Evolutionary conservation across 2,113 vertebrate species (phyloP).

Genomic region (Piaya cayana): DNA sequence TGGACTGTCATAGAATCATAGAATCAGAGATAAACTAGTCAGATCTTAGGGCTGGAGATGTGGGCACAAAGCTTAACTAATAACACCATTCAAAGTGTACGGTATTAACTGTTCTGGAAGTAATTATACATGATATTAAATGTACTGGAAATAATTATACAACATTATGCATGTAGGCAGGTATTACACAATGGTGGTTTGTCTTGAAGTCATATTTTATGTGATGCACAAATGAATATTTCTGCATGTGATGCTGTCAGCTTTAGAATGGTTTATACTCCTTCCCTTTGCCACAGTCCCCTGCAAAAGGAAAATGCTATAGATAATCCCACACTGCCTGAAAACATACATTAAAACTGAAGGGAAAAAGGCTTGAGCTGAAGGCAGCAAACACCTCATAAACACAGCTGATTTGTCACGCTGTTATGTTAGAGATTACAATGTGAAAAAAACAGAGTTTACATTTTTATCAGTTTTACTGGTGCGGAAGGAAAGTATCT

Average conservation of each 20-base stretch:
- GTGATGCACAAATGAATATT: background rate
- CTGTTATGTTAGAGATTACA: background rate
- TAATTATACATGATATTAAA: background rate
- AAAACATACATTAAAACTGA: background rate
- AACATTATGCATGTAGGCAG: background rate
- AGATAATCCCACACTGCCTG: background rate
- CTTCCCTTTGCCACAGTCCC: background rate
- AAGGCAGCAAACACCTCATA: background rate
- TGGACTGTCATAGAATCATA: too few species aligned
- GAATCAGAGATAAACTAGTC: background rate
- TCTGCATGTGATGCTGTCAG: background rate
- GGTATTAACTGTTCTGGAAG: background rate
- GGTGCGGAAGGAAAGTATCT: background rate
- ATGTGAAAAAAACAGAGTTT: background rate
- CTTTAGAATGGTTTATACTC: background rate
- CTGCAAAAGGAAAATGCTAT: background rate
- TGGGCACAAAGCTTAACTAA: background rate
- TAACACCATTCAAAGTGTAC: background rate
- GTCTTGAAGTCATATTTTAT: background rate
- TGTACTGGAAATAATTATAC: constrained; percentile 11
- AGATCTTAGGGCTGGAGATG: background rate
- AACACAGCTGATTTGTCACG: background rate
- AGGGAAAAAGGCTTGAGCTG: background rate
- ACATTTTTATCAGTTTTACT: background rate
- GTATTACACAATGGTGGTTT: background rate